Conservation (phyloP, 2,888 invertebrate species). For the Caenorhabditis sp. region DNA sequence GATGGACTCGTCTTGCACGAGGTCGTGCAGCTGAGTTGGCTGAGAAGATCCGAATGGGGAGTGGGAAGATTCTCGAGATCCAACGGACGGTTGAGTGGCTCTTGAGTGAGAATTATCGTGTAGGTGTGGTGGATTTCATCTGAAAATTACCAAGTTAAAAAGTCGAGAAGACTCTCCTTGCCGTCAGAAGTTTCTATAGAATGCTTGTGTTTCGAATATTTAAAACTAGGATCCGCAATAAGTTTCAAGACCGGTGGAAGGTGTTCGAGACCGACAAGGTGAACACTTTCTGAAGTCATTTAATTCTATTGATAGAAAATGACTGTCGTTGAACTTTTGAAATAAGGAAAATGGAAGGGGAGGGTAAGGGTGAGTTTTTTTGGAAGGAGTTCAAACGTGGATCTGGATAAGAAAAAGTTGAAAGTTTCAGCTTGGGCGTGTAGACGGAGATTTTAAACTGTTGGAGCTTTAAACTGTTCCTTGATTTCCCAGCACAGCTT, state of each 20-base stretch:
- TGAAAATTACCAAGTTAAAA: conserved; percentile 7
- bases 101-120: conserved; percentile 14
- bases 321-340: too few species aligned
- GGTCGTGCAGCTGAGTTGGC: conserved; percentile 36
- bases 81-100: conserved; percentile 1
- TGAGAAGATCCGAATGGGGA: conserved; percentile 12
- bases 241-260: conserved; percentile 37
- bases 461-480: too few species aligned
- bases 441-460: too few species aligned
- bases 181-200: conserved; percentile 10
- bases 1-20: too few species aligned
- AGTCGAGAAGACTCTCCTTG: not conserved
- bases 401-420: too few species aligned
- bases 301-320: conserved; percentile 3
- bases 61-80: not conserved
- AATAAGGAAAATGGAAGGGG: too few species aligned
- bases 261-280: conserved; percentile 46
- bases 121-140: conserved; percentile 35
- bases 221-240: conserved; percentile 25
- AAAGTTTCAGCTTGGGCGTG: too few species aligned
- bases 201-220: conserved; percentile 40
- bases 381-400: too few species aligned
- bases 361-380: too few species aligned
- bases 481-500: too few species aligned
- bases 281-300: conserved; percentile 36